Evolutionary conservation across 1,140 invertebrate species (phyloP).

Genomic region (Drosophila repletoides): DNA sequence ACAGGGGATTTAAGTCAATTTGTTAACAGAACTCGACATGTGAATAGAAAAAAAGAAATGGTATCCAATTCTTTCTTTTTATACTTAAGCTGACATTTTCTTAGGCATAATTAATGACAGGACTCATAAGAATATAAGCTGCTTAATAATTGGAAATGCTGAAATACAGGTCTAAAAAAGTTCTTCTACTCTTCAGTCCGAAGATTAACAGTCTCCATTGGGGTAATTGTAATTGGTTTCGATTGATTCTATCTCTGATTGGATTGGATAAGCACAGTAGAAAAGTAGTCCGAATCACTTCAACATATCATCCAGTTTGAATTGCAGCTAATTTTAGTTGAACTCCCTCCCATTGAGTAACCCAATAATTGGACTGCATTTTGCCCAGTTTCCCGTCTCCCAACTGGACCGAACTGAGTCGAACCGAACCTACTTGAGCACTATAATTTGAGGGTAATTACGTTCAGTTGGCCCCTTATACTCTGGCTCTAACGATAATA

Average conservation of each 20-base stretch:
- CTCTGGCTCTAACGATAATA: slow-evolving; percentile 17
- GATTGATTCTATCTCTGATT: slow-evolving; percentile 5
- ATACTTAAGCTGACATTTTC: too few species aligned
- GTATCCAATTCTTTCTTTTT: too few species aligned
- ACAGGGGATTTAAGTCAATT: too few species aligned
- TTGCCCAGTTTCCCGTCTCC: slow-evolving; percentile 35
- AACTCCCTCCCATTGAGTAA: slow-evolving; percentile 29
- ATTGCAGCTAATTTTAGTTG: slow-evolving; percentile 58
- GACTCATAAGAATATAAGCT: too few species aligned
- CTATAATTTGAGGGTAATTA: slow-evolving; percentile 74
- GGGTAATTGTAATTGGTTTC: slow-evolving; percentile 2
- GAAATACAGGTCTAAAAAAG: too few species aligned
- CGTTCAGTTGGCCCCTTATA: slow-evolving; percentile 12
- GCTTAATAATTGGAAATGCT: too few species aligned
- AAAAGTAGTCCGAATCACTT: not conserved
- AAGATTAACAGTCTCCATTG: too few species aligned
- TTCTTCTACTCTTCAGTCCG: too few species aligned
- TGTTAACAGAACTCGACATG: too few species aligned
- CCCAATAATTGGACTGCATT: slow-evolving; percentile 63
- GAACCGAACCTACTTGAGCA: slow-evolving; percentile 54
- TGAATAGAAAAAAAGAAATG: too few species aligned
- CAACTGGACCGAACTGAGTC: too few species aligned
- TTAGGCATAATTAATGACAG: too few species aligned
- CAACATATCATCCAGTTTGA: slow-evolving; percentile 2
- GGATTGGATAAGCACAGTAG: not conserved